These are phyloP conservation scores for Sialia sialis DNA, from an alignment of 2,113 vertebrate species.

Conservation along the genomic window DNA sequence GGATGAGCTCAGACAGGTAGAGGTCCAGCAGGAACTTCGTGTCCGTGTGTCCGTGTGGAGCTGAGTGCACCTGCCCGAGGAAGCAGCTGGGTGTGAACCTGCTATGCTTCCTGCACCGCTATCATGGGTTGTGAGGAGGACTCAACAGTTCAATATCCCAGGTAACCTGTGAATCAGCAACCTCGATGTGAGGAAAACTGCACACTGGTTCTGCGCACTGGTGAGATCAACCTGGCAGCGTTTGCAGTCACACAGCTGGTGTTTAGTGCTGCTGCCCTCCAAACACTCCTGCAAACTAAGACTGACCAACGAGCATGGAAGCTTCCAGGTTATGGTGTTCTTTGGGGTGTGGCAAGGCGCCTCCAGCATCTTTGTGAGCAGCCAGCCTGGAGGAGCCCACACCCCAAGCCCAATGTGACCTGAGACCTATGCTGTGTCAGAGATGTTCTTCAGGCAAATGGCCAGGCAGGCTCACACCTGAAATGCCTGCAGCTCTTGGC, in stretches of 20 bases:
- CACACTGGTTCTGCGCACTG: fast-evolving
- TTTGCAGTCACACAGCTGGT: fast-evolving
- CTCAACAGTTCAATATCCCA: fast-evolving
- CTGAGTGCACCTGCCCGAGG: neutral
- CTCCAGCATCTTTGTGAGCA: neutral
- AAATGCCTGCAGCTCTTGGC: neutral
- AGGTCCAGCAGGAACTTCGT: neutral
- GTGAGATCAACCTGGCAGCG: fast-evolving
- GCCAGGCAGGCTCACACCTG: neutral
- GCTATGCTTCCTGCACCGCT: neutral
- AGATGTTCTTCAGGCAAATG: neutral
- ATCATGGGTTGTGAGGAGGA: neutral
- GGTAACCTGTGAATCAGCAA: neutral
- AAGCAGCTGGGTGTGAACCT: fast-evolving
- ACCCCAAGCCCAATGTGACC: no score
- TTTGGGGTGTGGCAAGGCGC: fast-evolving
- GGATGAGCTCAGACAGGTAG: fast-evolving
- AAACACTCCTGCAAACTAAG: fast-evolving
- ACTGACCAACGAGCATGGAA: fast-evolving
- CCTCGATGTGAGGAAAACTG: neutral
- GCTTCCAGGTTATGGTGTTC: neutral
- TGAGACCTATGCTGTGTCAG: neutral
- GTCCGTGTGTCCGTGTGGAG: fast-evolving
- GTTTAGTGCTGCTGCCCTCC: neutral
- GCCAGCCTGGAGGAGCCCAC: fast-evolving